Base-by-base conservation (phyloP, 1,140 invertebrate species). In the Plutomurus gul region DNA sequence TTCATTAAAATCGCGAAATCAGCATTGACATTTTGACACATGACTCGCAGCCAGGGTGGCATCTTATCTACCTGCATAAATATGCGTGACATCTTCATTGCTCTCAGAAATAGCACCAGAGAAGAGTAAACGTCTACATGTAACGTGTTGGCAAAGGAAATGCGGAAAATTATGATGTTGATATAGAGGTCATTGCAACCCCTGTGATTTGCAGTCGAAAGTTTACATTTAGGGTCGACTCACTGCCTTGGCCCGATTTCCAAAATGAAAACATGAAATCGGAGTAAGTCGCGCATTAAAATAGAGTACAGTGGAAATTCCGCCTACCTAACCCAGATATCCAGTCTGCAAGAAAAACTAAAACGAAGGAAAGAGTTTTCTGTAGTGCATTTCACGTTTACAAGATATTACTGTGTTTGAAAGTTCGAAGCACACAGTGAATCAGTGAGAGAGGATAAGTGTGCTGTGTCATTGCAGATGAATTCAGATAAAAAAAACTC, bases 221-320 rank as follows among this genome's bases (percentile, higher is more conserved):
- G 30, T 65, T 65, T 33, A 33, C 47, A 51, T 33, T 65, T 65
- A 65, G 56, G 56, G 56, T 65, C 56, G 56, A 33, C 56, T 65
- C 25, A 65, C 36, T 65, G 56, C 56, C 56, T 65, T 65, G 56
- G 56, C 56, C 56, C 56, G 56, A 65, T 65, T 65, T 65, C 56
- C 3, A 5, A 65, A 65, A 65, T 33, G 56, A 65, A 65, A 65
- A 65, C 56, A 65, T 33, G 56, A 65, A 65, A 65, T 30, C n/a
- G 27, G 25, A 60, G n/a, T 36, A 30, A 65, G 56, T 30, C 16
- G 27, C 36, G 56, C 27, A 65, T 65, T 30, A 65, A 65, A 65
- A 65, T 65, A 65, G 56, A 33, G 56, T 65, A 18, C 30, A 65
- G 18, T 33, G 56, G 56, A 30, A 65, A 65, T 65, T 33, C 56